Conservation (phyloP, 35 echinoderm and acorn worm species). For the Lytechinus pictus region DNA sequence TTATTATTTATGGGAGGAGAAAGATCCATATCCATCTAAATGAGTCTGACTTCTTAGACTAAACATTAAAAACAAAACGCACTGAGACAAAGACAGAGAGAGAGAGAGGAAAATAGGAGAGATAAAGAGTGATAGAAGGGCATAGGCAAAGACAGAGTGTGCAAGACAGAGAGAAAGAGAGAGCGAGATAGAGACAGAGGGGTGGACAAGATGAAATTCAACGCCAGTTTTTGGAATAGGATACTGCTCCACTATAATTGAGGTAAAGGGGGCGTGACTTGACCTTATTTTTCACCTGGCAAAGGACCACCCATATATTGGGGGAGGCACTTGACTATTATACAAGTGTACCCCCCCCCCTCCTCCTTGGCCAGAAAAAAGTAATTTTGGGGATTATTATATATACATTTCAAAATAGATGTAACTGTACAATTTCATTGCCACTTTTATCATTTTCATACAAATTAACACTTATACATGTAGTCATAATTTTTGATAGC, state of each 20-base stretch:
- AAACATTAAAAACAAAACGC: background rate
- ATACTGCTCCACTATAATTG: background rate
- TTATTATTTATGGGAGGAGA: no score
- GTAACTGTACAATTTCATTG: no score
- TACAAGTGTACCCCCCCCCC: no score
- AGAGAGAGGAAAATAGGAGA: background rate
- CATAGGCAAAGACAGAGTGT: background rate
- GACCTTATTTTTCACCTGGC: background rate
- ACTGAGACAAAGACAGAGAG: background rate
- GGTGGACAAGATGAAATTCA: background rate
- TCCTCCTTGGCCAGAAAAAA: no score
- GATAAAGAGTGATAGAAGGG: background rate
- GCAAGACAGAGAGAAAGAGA: background rate
- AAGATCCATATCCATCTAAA: background rate
- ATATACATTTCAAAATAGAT: no score
- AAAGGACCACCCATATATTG: background rate
- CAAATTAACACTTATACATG: no score
- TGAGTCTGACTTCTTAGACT: background rate
- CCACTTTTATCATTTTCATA: no score
- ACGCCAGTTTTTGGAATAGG: background rate
- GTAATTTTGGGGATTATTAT: no score
- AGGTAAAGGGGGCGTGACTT: background rate
- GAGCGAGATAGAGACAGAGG: background rate
- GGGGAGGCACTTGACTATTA: no score
- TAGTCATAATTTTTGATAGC: background rate